Evolutionary conservation across 1,140 invertebrate species (phyloP).

Genomic region (Eurosta solidaginis): DNA sequence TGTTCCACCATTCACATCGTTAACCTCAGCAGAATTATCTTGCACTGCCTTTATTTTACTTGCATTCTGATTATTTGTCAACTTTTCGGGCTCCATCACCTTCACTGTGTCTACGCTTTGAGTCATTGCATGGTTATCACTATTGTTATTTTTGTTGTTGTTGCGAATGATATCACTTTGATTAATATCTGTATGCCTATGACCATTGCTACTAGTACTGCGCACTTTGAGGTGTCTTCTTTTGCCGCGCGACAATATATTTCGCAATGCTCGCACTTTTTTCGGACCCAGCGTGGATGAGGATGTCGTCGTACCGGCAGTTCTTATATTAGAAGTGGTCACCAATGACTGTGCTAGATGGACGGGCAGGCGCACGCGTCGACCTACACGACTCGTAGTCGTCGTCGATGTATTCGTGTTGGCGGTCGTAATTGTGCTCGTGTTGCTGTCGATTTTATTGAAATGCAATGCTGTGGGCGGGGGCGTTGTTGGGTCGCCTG

Average conservation of each 20-base stretch:
- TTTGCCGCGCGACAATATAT: background rate
- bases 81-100: constrained; percentile 2
- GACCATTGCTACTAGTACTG: background rate
- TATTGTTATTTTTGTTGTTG: background rate
- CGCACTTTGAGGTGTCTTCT: background rate
- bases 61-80: background rate
- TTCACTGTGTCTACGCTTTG: background rate
- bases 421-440: no score
- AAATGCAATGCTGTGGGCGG: no score
- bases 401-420: background rate
- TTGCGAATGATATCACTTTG: constrained; percentile 1
- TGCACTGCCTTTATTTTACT: background rate
- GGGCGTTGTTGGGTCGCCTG: no score
- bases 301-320: background rate
- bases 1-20: background rate
- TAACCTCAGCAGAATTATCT: background rate
- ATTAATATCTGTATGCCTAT: background rate
- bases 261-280: constrained; percentile 9
- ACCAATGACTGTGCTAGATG: background rate
- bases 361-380: constrained; percentile 9
- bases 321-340: background rate
- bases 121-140: background rate
- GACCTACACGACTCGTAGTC: background rate
- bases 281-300: constrained; percentile 10
- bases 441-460: no score